Conservation (phyloP, 2,113 vertebrate genomes). For the Xenopus tropicalis region UCB_Xtro_10.0 CM004447.2:28087001-28087500, state of each 20-base stretch:
- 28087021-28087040: no score
- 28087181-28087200: conserved; percentile 7
- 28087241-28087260: neutral
- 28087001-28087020: no score
- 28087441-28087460: neutral
- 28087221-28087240: neutral
- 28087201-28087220: neutral
- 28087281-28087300: conserved; percentile 14
- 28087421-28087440: conserved; percentile 13
- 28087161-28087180: conserved; percentile 7
- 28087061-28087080: no score
- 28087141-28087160: neutral
- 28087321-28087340: conserved; percentile 24
- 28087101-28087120: neutral
- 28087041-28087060: no score
- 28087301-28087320: conserved; percentile 20
- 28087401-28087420: neutral
- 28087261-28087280: neutral
- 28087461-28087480: neutral
- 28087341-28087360: neutral
- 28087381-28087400: conserved; percentile 1
- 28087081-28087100: neutral
- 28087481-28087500: neutral
- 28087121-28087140: neutral
- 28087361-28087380: conserved; percentile 15